Evolutionary conservation across 2,888 invertebrate genomes (phyloP), one percentile per base, ranked within the genome.

Genomic region (Drosophila tanythrix): DNA sequence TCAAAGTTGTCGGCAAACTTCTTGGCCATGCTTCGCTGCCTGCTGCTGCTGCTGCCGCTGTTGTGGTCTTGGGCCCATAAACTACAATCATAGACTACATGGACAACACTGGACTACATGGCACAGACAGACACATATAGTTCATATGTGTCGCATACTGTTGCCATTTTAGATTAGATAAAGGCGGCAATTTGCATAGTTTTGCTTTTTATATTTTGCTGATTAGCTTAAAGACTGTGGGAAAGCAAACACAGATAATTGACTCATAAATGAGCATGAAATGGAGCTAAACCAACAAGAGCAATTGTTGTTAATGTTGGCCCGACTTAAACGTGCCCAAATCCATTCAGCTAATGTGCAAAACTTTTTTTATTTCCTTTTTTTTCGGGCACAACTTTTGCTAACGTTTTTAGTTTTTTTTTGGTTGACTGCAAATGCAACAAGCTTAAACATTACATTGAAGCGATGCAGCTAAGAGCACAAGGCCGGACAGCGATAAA

Each of bases 161-260:
- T 70, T 50, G 61, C 52, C 59, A 67, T 67, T 74, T 55, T 53
- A 72, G 83, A 76, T 85, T 67, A 79, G 81, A 72, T 83, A 59
- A 72, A 67, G 66, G 53, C 57, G 29, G 53, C 74, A 74, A 86
- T 84, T 88, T 86, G 82, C 81, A 86, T 84, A 78, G 57, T 40
- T 43, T 53, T 29, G 56, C 13, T 18, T 51, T 51, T 38, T 27
- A 27, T 56, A 38, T 27, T 38, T n/a, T 15, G 38, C 31, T 43
- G 43, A 11, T 31, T 57, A 21, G 43, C 57, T 21, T 21, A 57
- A 38, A 38, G 40, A 78, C 72, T 76, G 80, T 80, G 80, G 72
- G 80, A 78, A 79, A 59, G 31, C 48, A 50, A 58, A 69, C 31
- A 59, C n/a, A 69, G 13, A 46, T 59, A 46, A 31, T 21, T 13